These are phyloP conservation scores for Cyrtonyx montezumae DNA, from an alignment of 2,113 vertebrate genomes.

Conservation along the genomic window DNA sequence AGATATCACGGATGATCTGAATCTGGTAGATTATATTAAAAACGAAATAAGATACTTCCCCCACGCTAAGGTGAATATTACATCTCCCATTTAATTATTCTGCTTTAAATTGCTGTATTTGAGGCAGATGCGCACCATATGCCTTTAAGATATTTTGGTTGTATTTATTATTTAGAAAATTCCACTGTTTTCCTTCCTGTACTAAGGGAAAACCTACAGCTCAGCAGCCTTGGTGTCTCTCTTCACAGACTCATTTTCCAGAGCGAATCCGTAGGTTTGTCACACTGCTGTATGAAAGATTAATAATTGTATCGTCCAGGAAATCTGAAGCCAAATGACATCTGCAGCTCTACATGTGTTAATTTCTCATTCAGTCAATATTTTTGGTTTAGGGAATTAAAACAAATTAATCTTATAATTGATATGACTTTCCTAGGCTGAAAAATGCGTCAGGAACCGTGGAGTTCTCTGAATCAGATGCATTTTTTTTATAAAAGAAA, in stretches of 20 bases:
- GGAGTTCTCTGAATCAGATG: constrained; percentile 48
- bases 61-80: constrained; percentile 70
- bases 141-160: constrained; percentile 75
- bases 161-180: constrained; percentile 78
- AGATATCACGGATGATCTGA: not conserved
- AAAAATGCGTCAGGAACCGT: constrained; percentile 61
- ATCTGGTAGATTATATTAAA: constrained; percentile 36
- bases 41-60: constrained; percentile 48
- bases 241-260: constrained; percentile 71
- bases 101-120: constrained; percentile 76
- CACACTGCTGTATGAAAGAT: constrained; percentile 74
- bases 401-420: constrained; percentile 80
- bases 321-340: constrained; percentile 81
- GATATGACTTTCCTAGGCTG: constrained; percentile 59
- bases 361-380: constrained; percentile 83
- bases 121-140: constrained; percentile 79
- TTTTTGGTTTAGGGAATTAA: constrained; percentile 79
- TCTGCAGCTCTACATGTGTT: constrained; percentile 78
- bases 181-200: constrained; percentile 63
- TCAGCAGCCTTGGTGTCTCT: constrained; percentile 69
- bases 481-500: constrained; percentile 32
- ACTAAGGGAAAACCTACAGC: constrained; percentile 66
- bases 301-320: constrained; percentile 79
- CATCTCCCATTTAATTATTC: constrained; percentile 74
- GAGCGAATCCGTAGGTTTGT: constrained; percentile 77